Base-by-base conservation (phyloP, 2,113 vertebrate genomes). In the Terrapene triunguis region DNA sequence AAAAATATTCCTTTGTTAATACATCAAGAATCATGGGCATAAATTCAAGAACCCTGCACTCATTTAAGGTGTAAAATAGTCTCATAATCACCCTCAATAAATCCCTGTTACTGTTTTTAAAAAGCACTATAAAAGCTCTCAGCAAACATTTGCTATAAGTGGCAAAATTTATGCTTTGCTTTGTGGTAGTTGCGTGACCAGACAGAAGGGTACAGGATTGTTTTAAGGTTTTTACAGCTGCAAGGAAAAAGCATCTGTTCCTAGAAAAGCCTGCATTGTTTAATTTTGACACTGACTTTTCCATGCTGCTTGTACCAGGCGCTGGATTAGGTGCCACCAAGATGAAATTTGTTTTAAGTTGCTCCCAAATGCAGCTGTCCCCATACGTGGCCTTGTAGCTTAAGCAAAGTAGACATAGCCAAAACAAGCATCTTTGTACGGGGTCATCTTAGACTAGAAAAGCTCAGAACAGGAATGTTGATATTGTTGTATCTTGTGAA, bases 181-280 rank as follows among this genome's bases (percentile, higher is more conserved):
- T 98, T 98, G 98, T 99, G 97, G 82, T 97, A 97, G 97, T 98
- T 99, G 99, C 99, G 99, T 99, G 99, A 99, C 99, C 99, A 99
- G 99, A 99, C 99, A 98, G 99, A 98, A 98, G 98, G 98, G 98
- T 97, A 90, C 97, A 97, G 99, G 99, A 99, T 99, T 99, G 98
- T 98, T 98, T 98, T 97, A 98, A 98, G 98, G 98, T 99, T 99
- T 98, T 98, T 98, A 99, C 99, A 99, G 99, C 99, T 99, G 99
- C 99, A 99, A 97, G 98, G 98, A 98, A 99, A 99, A 99, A 99
- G 99, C 99, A 99, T 99, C 99, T 99, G 99, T 99, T 99, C 99
- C 97, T 97, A 96, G 98, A 97, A 98, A 98, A 98, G 98, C 98
- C 95, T 84, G 98, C 97, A 99, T 99, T 99, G 98, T 99, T 98